Base-by-base conservation (phyloP, 1,140 invertebrate genomes). In the Sycophaga agraensis region DNA sequence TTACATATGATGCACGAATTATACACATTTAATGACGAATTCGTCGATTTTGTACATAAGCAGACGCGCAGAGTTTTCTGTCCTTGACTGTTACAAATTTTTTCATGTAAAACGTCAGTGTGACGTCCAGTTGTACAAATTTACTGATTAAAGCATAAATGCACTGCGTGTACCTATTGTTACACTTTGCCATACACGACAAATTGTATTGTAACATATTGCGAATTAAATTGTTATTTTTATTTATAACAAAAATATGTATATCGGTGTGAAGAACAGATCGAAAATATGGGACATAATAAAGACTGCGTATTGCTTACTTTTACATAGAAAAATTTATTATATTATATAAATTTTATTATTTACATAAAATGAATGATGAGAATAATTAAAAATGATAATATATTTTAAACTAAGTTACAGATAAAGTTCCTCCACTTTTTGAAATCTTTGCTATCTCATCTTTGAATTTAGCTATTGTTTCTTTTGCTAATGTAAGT, bases 401-500 rank as follows among this genome's bases (percentile, higher is more conserved):
- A 58, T 35, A 0, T 22, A 17, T 24, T 37, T 46, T 31, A n/a
- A 12, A 55, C 55, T n/a, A 61, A 28, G 59, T 49, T 48, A 55
- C 51, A 31, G 59, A 48, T 31, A 55, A 16, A 2, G 21, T 16
- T 2, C 60, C 60, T 35, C 75, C 68, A 40, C 71, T 72, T 71
- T 81, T 81, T 2, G 77, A 77, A 59, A 80, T 74, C 76, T 93
- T 92, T 11, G 86, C 83, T 68, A 96, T 89, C 81, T 96, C 92
- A 21, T 90, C 86, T 72, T 96, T 95, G 67, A 95, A 93, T 72
- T 91, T 93, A 0, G 87, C 82, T 67, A 97, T 97, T 0, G 91
- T 92, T 77, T 96, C 93, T 72, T 94, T 93, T 1, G 92, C 91
- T 26, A 93, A 74, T 70, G 93, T 93, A 8, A 98, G 77, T 73